Evolutionary conservation across 2,113 vertebrate species (phyloP), one percentile per base, ranked within the genome.

Genomic region (Capreolus pygargus): DNA sequence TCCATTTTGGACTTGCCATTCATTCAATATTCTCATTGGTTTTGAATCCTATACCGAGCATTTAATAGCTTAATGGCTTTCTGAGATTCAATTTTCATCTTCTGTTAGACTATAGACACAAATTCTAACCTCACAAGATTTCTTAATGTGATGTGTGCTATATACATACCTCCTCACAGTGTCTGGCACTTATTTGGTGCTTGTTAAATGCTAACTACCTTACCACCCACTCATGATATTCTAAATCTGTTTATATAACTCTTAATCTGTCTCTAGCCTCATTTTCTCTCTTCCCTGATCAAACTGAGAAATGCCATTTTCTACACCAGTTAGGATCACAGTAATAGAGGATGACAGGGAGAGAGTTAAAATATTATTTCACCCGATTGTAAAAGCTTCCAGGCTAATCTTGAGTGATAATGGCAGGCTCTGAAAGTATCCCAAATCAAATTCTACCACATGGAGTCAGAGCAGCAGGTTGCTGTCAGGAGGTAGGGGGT

Each of bases 31-130:
- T 90, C 79, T 19, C 33, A 84, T 23, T 79, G 50, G 36, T 36
- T 58, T 92, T 96, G 47, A 95, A 78, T 92, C 3, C 7, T 79
- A 3, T 82, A 86, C 45, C 61, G 54, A 13, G 11, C 45, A 54
- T 47, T 95, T 95, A 88, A 67, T 85, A 86, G 12, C 14, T 55
- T 57, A 43, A 28, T 58, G 74, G 78, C 0, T 85, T 92, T 91
- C 67, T 94, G 79, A 95, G 81, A 95, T 94, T 96, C 27, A 84
- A 27, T 92, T 98, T 97, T 84, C n/a, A 94, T 58, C 8, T 93
- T 95, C 23, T 89, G 54, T 95, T 96, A 90, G 91, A 93, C 74
- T 61, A 45, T 25, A 82, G 39, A 30, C 17, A 94, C 74, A 88
- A 94, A 64, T 82, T 81, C 50, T 89, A 94, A 92, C 43, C 12